Percentiles rank a stretch among this genome's conserved stretches.
These are phyloP conservation scores for Steatocranus sp. DNA, from an alignment of 2,797 vertebrate species.

Conservation along the genomic window DNA sequence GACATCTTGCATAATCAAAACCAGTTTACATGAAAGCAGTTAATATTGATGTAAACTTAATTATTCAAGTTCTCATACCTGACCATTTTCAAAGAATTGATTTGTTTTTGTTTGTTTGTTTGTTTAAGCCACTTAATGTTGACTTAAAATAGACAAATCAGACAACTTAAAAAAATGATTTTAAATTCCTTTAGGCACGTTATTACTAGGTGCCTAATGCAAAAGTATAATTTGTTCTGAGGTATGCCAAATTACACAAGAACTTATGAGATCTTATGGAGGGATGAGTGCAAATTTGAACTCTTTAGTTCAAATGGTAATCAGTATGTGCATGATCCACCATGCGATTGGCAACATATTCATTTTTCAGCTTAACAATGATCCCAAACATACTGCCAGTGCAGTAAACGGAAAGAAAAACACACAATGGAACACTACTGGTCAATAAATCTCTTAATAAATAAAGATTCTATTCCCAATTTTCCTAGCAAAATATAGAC, in stretches of 20 bases:
- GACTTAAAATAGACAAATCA: neutral
- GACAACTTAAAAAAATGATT: neutral
- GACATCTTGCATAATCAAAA: neutral
- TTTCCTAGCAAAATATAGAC: neutral
- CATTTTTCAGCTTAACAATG: neutral
- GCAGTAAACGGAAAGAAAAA: neutral
- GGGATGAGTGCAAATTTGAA: neutral
- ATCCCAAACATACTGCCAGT: neutral
- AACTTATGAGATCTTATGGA: neutral
- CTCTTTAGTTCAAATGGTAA: neutral
- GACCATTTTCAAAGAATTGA: neutral
- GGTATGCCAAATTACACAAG: neutral
- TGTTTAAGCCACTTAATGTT: neutral
- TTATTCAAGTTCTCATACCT: neutral
- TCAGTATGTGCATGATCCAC: neutral
- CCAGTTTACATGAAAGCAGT: neutral
- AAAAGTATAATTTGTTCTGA: neutral
- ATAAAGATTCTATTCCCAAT: neutral
- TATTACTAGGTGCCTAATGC: neutral
- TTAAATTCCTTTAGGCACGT: neutral
- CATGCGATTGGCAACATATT: neutral
- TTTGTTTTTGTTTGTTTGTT: neutral
- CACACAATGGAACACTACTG: neutral
- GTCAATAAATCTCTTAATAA: neutral
- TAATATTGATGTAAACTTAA: rapidly evolving